Base-by-base conservation (phyloP, 2,113 vertebrate species). In the Oxygymnocypris stewartii region DNA sequence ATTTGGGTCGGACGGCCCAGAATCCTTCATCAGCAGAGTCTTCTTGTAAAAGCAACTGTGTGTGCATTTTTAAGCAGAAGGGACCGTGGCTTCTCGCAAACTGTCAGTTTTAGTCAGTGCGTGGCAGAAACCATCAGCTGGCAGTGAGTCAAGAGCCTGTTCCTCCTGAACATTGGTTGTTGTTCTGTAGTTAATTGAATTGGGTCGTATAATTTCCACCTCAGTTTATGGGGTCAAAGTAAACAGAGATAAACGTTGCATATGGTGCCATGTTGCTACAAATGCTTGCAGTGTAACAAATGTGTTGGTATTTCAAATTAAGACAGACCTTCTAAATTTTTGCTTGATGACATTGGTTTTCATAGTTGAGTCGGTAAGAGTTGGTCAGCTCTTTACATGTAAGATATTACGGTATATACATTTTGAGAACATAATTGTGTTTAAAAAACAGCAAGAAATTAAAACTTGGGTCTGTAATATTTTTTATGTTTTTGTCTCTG, bases 1-100 rank as follows among this genome's bases (percentile, higher is more conserved):
- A 87, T 89, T 87, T 89, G 71, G 89, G 82, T 81, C 3, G n/a
- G 44, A 85, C 35, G 84, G 25, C 44, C 59, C 59, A 83, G 85
- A 92, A 88, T 82, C 63, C 85, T 88, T 86, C 51, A 89, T 91
- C 89, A 90, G 84, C 84, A 69, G 2, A 78, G 54, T 71, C 73
- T 80, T 78, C 23, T 65, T 20, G 40, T 40, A 80, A 82, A 82
- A 81, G 49, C 65, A 37, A 51, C n/a, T 28, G 71, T 35, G 61
- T 78, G 63, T 54, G 61, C 74, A 79, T 44, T 85, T 54, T 54
- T 57, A 77, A 85, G 14, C 83, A 69, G 84, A 75, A 81, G 59
- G 42, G 69, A 77, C 35, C 18, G 47, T 8, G 35, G 63, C n/a
- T 57, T 23, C 8, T 57, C 40, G 1, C 54, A 14, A 23, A 25